Base-by-base conservation (phyloP, 2,113 vertebrate species). In the Pleuronectes platessa region DNA sequence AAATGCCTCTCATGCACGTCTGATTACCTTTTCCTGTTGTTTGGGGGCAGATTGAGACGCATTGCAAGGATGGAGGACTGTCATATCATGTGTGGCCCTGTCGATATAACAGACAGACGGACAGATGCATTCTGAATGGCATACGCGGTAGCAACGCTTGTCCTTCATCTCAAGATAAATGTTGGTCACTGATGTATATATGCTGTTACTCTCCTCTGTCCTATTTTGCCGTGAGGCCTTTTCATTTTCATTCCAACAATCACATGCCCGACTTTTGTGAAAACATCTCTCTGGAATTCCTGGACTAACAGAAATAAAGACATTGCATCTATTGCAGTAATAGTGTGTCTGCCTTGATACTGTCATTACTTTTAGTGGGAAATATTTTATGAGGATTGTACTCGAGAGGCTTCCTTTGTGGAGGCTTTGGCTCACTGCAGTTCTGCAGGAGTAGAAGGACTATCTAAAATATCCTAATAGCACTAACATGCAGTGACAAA, bases 11-110 rank as follows among this genome's bases (percentile, higher is more conserved):
- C 13, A 51, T 78, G 53, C 21, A 24, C 0, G 3, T 74, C 60
- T 68, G 37, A 65, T 78, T 61, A 81, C 40, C 21, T 47, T 24
- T 61, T 51, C 82, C 68, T 61, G 65, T 53, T 55, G 1, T 51
- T 55, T 79, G 56, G 9, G 9, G 21, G 35, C 55, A 51, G 14
- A 79, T 51, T 71, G 6, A 84, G 78, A 78, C 21, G 64, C 11
- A 58, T 80, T 89, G 59, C 81, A 83, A 85, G 68, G 85, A 76
- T 85, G 68, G 24, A 61, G 66, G 51, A 54, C 56, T 71, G 75
- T 86, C 72, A 78, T 84, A 79, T 86, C n/a, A 84, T 75, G 58
- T 59, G 20, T 65, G 31, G 59, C 27, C 51, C n/a, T 61, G 58
- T 26, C 1, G 2, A 56, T 26, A 10, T 21, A 12, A 11, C 58